Conservation (phyloP, 2,888 invertebrate genomes). For the Myopa tessellatipennis region DNA sequence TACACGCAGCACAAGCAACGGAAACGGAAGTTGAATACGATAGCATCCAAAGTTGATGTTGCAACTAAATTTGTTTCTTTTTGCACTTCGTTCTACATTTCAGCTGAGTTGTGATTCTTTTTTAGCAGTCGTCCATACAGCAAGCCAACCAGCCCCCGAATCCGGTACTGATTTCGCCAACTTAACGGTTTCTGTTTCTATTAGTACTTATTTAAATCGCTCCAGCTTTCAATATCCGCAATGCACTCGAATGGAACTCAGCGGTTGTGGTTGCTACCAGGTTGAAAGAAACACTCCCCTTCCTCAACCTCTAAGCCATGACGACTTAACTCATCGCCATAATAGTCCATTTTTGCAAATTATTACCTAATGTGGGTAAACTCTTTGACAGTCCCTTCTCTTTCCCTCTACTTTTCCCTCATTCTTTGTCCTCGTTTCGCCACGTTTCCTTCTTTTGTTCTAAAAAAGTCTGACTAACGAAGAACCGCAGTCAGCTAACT, state of each 20-base stretch:
- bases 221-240: slow-evolving; percentile 1
- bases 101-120: slow-evolving; percentile 12
- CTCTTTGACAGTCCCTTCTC: neutral
- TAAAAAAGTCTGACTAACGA: slow-evolving; percentile 17
- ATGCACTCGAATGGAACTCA: slow-evolving; percentile 22
- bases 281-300: neutral
- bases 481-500: slow-evolving; percentile 32
- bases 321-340: neutral
- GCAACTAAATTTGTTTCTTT: slow-evolving; percentile 5
- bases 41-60: neutral
- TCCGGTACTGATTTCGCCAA: slow-evolving; percentile 1
- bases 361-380: neutral
- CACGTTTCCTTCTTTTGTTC: slow-evolving; percentile 18
- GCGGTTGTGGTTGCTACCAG: slow-evolving; percentile 27
- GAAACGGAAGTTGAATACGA: slow-evolving; percentile 36
- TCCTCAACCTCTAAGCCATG: neutral
- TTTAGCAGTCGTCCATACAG: neutral
- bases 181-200: neutral
- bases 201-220: slow-evolving; percentile 12
- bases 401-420: neutral
- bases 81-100: slow-evolving; percentile 17
- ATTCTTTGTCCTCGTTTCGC: slow-evolving; percentile 21
- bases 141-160: too few relatives aligned
- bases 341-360: slow-evolving; percentile 1
- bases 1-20: neutral